These are phyloP conservation scores for Ceraclea dissimilis DNA, from an alignment of 2,888 invertebrate genomes.

Conservation along the genomic window DNA sequence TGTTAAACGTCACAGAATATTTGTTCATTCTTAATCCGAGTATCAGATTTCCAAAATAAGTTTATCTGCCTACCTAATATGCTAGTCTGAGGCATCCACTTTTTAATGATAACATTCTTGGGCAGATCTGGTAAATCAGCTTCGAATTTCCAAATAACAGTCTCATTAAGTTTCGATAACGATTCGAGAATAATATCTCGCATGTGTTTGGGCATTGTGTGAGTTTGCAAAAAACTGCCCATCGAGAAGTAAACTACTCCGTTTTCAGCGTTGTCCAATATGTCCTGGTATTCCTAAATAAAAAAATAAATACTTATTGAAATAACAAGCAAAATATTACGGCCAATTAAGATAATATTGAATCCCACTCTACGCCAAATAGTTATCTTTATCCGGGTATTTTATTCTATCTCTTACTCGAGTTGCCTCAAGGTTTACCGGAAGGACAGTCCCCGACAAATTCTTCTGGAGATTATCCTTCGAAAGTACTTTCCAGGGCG, in stretches of 20 bases:
- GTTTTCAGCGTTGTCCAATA: not conserved
- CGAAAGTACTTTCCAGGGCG: too few relatives aligned
- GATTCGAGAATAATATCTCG: not conserved
- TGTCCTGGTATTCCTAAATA: not conserved
- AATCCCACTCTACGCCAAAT: too few relatives aligned
- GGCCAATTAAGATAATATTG: not conserved
- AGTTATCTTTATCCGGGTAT: too few relatives aligned
- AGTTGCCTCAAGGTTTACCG: too few relatives aligned
- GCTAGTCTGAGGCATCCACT: not conserved
- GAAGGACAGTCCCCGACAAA: too few relatives aligned
- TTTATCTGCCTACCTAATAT: slow-evolving; percentile 23
- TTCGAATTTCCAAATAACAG: slow-evolving; percentile 3
- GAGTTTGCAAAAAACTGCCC: not conserved
- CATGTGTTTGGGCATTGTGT: not conserved
- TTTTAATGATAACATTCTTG: not conserved
- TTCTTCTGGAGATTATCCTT: too few relatives aligned
- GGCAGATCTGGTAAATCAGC: slow-evolving; percentile 23
- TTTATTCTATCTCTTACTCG: too few relatives aligned
- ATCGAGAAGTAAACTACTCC: not conserved
- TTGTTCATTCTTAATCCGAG: not conserved
- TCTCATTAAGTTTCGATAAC: not conserved
- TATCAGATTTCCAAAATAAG: not conserved
- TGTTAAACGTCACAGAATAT: too few relatives aligned
- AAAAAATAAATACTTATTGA: not conserved
- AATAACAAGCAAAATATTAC: not conserved